Conservation (phyloP, 2,797 vertebrate genomes). For the Microctenopoma steveboyesi region DNA sequence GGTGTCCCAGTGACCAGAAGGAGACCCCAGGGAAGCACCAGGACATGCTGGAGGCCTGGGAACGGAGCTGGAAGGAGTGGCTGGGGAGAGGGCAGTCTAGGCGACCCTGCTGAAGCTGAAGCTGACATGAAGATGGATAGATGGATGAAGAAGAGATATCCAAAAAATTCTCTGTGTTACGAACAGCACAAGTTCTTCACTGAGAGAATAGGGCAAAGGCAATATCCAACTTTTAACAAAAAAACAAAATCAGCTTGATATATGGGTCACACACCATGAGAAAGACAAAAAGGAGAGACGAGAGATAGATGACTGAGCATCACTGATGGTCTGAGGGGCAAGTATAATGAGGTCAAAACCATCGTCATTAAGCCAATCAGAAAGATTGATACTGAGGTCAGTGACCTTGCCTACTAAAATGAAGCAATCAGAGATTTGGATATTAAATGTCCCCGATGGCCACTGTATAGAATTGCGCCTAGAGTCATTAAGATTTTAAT, state of each 20-base stretch:
- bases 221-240: constrained; percentile 16
- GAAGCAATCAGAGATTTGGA: constrained; percentile 65
- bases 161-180: not conserved
- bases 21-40: no score
- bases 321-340: constrained; percentile 61
- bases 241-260: constrained; percentile 28
- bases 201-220: not conserved
- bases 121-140: no score
- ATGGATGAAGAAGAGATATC: not conserved
- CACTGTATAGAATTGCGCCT: constrained; percentile 42
- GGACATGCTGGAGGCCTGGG: no score
- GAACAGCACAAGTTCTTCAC: not conserved
- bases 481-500: constrained; percentile 57
- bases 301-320: constrained; percentile 73
- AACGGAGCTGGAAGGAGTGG: no score
- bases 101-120: no score
- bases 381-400: constrained; percentile 73
- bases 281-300: constrained; percentile 62
- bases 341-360: constrained; percentile 80
- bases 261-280: constrained; percentile 27
- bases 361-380: constrained; percentile 88
- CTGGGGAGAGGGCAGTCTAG: no score
- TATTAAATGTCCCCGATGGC: constrained; percentile 62
- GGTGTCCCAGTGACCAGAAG: no score
- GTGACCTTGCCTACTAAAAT: constrained; percentile 67